Conservation (phyloP, 2,797 vertebrate genomes). For the Malurus leucopterus region DNA sequence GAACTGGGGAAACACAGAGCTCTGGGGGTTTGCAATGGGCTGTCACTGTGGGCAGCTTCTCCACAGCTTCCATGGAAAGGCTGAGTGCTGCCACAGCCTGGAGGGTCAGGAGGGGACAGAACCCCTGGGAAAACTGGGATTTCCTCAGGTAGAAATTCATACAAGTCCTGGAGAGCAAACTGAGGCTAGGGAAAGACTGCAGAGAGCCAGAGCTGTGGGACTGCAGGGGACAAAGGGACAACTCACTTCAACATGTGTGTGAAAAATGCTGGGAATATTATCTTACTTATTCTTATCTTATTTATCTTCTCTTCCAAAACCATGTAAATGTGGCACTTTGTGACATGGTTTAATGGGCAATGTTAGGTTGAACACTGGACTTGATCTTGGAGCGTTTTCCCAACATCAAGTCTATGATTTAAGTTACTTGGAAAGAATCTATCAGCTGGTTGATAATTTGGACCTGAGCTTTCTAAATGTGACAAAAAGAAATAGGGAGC, state of each 20-base stretch:
- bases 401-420: neutral
- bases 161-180: neutral
- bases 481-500: neutral
- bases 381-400: neutral
- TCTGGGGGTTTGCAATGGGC: neutral
- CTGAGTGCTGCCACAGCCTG: neutral
- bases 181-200: accelerated
- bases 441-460: neutral
- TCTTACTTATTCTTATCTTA: neutral
- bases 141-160: neutral
- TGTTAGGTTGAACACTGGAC: accelerated
- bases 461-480: neutral
- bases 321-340: accelerated
- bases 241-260: accelerated
- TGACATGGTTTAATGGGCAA: neutral
- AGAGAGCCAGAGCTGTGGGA: accelerated
- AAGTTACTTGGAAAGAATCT: neutral
- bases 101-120: neutral
- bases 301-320: neutral
- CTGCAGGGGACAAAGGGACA: accelerated
- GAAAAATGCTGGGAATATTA: neutral
- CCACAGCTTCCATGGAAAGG: accelerated
- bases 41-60: neutral
- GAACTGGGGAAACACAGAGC: neutral
- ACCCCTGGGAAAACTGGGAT: neutral